These are phyloP conservation scores for Papilio glaucus DNA, from an alignment of 1,140 invertebrate genomes.

Conservation along the genomic window DNA sequence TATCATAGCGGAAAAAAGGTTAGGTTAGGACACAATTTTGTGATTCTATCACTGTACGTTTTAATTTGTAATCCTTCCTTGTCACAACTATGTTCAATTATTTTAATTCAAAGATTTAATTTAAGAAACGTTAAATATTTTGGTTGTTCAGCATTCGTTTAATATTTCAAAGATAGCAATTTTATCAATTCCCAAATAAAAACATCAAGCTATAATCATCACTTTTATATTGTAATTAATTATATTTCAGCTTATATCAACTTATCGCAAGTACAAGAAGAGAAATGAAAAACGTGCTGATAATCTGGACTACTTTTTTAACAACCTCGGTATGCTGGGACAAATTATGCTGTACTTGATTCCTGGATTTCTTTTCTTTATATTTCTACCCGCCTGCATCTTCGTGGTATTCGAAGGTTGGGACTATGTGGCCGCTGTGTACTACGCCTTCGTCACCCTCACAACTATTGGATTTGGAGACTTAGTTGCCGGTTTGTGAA, in stretches of 20 bases:
- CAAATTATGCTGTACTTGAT: conserved; percentile 92
- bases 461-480: conserved; percentile 98
- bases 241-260: conserved; percentile 86
- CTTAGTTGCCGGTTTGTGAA: conserved; percentile 88
- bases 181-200: background rate
- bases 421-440: conserved; percentile 94
- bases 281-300: conserved; percentile 85
- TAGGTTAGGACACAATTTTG: too few species aligned
- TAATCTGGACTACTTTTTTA: conserved; percentile 85
- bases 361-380: conserved; percentile 94
- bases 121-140: too few species aligned
- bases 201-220: background rate
- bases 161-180: background rate
- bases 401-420: conserved; percentile 95
- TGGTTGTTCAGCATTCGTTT: too few species aligned
- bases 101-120: too few species aligned
- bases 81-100: too few species aligned
- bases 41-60: too few species aligned
- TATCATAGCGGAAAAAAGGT: too few species aligned
- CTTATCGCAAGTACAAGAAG: conserved; percentile 90
- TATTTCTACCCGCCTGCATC: conserved; percentile 95
- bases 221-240: conserved; percentile 33
- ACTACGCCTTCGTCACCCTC: conserved; percentile 96
- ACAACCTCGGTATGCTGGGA: conserved; percentile 87
- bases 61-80: too few species aligned